These are phyloP conservation scores for Tonatia bakeri DNA, from an alignment of 2,113 vertebrate species.

Conservation along the genomic window DNA sequence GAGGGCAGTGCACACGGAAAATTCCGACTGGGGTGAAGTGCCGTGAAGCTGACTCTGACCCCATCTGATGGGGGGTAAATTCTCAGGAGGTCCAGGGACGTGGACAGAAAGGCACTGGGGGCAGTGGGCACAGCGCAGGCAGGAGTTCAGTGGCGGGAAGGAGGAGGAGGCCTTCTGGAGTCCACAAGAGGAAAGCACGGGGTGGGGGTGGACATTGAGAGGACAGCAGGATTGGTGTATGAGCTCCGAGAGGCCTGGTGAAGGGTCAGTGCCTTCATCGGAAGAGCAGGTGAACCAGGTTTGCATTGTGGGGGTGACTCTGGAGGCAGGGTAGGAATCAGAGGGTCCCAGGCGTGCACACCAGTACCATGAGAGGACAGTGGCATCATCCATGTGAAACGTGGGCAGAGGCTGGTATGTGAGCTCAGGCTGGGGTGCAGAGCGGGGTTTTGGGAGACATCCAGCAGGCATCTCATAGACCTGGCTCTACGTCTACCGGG, in stretches of 20 bases:
- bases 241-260: not conserved
- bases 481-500: not conserved
- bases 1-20: not conserved
- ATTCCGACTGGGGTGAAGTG: not conserved
- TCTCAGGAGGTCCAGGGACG: not conserved
- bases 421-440: too few species aligned
- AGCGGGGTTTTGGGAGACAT: not conserved
- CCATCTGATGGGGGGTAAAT: not conserved
- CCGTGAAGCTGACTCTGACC: not conserved
- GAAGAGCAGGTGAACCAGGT: not conserved
- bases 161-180: not conserved
- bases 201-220: not conserved
- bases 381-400: not conserved
- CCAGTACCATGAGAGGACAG: not conserved
- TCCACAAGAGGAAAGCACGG: not conserved
- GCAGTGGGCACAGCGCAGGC: not conserved
- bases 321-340: not conserved
- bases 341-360: accelerated
- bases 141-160: not conserved
- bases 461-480: not conserved
- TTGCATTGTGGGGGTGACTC: not conserved
- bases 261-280: not conserved
- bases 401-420: too few species aligned
- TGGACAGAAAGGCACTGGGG: not conserved
- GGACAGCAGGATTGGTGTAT: accelerated